A percentile compares a stretch with the other conserved stretches of the same genome.
Conservation (phyloP, 2,888 invertebrate genomes). For the Meta bourneti region DNA sequence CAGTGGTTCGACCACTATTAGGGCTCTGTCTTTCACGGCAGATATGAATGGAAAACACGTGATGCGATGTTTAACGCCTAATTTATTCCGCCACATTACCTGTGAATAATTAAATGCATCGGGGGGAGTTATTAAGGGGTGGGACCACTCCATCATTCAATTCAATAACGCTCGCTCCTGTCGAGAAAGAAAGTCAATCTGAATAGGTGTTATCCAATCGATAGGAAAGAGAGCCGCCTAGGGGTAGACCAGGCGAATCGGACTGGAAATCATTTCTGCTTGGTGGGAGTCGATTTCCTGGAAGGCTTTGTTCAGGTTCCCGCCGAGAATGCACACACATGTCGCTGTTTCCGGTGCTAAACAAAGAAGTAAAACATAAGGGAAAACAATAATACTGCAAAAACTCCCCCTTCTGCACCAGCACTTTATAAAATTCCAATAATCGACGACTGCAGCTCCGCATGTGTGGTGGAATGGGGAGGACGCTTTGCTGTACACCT, state of each 20-base stretch:
- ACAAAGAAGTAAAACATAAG: constrained; percentile 41
- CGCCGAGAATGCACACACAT: constrained; percentile 71
- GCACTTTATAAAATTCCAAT: constrained; percentile 66
- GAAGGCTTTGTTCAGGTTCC: constrained; percentile 38
- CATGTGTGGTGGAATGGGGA: too few species aligned
- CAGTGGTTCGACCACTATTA: constrained; percentile 35
- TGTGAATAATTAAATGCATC: constrained; percentile 74
- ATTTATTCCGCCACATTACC: constrained; percentile 74
- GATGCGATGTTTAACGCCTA: constrained; percentile 65
- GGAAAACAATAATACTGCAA: not conserved
- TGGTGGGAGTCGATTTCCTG: constrained; percentile 74
- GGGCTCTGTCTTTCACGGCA: constrained; percentile 22
- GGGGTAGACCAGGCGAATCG: constrained; percentile 51
- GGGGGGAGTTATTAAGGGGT: constrained; percentile 47
- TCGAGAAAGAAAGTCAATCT: constrained; percentile 73
- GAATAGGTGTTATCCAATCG: constrained; percentile 74
- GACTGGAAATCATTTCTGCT: constrained; percentile 76
- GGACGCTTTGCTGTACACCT: not conserved
- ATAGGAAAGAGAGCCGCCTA: constrained; percentile 41
- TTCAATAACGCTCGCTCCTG: constrained; percentile 69
- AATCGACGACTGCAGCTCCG: constrained; percentile 20
- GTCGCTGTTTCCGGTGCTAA: constrained; percentile 61
- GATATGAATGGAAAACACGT: constrained; percentile 26
- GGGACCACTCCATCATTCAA: constrained; percentile 62
- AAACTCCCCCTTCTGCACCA: not conserved